Evolutionary conservation across 2,888 invertebrate species (phyloP).

Genomic region (Morinoia aosen): DNA sequence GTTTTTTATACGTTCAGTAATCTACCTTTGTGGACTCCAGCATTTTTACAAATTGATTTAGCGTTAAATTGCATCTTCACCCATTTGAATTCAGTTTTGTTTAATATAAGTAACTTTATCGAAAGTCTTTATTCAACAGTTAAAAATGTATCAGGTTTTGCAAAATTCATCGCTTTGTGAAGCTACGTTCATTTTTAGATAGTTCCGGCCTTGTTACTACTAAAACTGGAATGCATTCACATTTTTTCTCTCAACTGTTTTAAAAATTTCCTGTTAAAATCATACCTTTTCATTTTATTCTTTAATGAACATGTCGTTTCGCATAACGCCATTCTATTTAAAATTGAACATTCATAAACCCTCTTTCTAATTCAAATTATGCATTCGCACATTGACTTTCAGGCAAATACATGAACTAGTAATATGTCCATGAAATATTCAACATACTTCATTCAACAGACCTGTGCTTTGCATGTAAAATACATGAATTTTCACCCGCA

Average conservation of each 20-base stretch:
- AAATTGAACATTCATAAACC: too few relatives aligned
- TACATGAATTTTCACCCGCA: background rate
- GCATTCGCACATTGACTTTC: background rate
- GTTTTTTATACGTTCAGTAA: too few relatives aligned
- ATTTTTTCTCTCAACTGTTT: background rate
- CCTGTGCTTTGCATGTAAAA: background rate
- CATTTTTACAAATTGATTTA: too few relatives aligned
- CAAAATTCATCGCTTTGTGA: background rate
- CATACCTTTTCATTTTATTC: background rate
- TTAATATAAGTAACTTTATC: too few relatives aligned
- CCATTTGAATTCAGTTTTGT: too few relatives aligned
- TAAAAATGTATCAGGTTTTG: background rate
- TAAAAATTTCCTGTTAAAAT: background rate
- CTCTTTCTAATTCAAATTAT: background rate
- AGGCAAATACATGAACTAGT: background rate
- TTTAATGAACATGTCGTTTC: too few relatives aligned
- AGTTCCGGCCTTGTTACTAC: background rate
- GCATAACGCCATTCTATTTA: too few relatives aligned
- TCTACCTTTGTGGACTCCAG: too few relatives aligned
- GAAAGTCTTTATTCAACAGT: too few relatives aligned
- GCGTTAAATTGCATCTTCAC: too few relatives aligned
- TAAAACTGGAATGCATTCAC: background rate
- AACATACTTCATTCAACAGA: background rate
- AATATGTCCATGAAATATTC: background rate
- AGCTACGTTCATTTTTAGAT: background rate